A percentile compares a stretch with the other conserved stretches of the same genome.
phyloP scores from a whole-genome alignment of 2,888 invertebrate genomes.

The Eulithis testata region DNA sequence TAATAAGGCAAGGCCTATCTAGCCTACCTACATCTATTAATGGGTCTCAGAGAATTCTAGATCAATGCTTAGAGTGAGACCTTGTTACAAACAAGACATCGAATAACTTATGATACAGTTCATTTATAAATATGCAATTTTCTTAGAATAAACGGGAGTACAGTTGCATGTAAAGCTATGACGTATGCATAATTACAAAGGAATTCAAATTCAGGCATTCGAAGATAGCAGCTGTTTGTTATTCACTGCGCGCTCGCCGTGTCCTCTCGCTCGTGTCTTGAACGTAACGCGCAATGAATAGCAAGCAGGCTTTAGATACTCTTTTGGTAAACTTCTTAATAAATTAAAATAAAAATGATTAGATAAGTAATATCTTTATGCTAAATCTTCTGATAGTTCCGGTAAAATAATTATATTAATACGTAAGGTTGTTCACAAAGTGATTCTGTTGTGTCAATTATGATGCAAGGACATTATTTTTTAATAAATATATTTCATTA shows the following conservation, averaged over 20 bases:
- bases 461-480: neutral
- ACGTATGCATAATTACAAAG: constrained; percentile 2
- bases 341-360: no score
- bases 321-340: neutral
- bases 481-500: neutral
- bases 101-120: no score
- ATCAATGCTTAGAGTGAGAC: no score
- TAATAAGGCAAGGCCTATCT: no score
- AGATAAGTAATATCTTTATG: neutral
- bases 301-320: constrained; percentile 36
- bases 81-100: no score
- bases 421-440: neutral
- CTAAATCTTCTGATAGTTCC: neutral
- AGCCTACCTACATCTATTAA: no score
- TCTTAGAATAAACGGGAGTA: constrained; percentile 7
- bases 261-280: constrained; percentile 31
- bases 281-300: constrained; percentile 45
- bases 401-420: neutral
- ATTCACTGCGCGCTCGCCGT: constrained; percentile 27
- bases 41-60: no score
- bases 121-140: constrained; percentile 3
- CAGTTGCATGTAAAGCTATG: constrained; percentile 2
- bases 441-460: neutral
- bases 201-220: constrained; percentile 3
- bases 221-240: constrained; percentile 12